phyloP scores from a whole-genome alignment of 2,113 vertebrate genomes.

The Tetrax tetrax region DNA sequence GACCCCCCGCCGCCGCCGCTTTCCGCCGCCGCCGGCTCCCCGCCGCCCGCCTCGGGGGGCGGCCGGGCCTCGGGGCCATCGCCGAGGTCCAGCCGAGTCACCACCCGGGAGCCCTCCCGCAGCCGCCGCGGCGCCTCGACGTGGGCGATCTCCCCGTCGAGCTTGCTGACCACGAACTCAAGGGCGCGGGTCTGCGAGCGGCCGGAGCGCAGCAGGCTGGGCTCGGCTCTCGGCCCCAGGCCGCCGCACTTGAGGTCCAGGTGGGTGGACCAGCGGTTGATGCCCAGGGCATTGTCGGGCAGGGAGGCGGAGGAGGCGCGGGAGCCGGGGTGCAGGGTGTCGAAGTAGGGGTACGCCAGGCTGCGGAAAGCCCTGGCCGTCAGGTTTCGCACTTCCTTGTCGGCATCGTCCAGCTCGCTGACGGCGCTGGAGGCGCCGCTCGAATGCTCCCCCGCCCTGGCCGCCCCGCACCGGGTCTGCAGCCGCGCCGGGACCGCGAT shows the following conservation, averaged over 20 bases:
- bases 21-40: conserved; percentile 5
- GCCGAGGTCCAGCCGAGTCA: conserved; percentile 86
- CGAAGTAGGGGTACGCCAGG: conserved; percentile 89
- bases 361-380: conserved; percentile 92
- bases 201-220: conserved; percentile 72
- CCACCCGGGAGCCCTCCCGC: conserved; percentile 78
- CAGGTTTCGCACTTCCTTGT: conserved; percentile 94
- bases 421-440: conserved; percentile 92
- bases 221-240: conserved; percentile 76
- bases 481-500: conserved; percentile 82
- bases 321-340: conserved; percentile 87
- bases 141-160: conserved; percentile 78
- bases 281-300: conserved; percentile 81
- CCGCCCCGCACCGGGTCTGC: conserved; percentile 81
- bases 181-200: conserved; percentile 81
- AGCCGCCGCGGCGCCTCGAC: conserved; percentile 74
- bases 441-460: conserved; percentile 77
- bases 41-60: conserved; percentile 34
- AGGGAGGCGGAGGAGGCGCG: conserved; percentile 85
- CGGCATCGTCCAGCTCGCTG: conserved; percentile 93
- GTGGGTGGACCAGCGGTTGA: conserved; percentile 89
- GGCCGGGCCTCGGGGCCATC: conserved; percentile 69
- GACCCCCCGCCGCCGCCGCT: conserved; percentile 68
- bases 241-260: conserved; percentile 89
- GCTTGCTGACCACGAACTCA: conserved; percentile 82